Base-by-base conservation (phyloP, 2,113 vertebrate genomes). In the Pontoporia blainvillei region DNA sequence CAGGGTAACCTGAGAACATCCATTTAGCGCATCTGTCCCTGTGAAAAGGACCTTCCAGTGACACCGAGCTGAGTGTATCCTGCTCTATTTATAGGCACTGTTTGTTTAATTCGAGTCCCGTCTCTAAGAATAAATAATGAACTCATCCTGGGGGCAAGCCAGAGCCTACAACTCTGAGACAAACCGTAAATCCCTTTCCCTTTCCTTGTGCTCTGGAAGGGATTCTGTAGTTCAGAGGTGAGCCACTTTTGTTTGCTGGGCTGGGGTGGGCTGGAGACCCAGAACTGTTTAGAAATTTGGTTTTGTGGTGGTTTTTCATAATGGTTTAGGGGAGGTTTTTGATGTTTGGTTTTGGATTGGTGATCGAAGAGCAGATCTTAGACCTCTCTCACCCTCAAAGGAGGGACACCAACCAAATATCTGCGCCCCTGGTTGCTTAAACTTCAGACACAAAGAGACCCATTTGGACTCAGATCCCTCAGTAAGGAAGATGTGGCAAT, bases 91-190 rank as follows among this genome's bases (percentile, higher is more conserved):
- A 98, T 98, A 98, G 98, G 96, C 69, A 27, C 95, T 96, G 97
- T 98, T 98, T 98, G 97, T 98, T 98, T 98, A 97, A 98, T 98
- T 98, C 94, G 97, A 98, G 96, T 97, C 97, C 84, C 7, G 89
- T 94, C 96, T 98, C 98, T 97, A 97, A 98, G 98, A 98, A 98
- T 98, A 98, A 98, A 96, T 97, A 97, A 96, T 98, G 98, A 98
- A 97, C 97, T 98, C 98, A 98, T 97, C 94, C 96, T 96, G 94
- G 97, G 96, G 95, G 95, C 86, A 46, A 79, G 98, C 96, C 98
- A 97, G 97, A 95, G 90, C 73, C 92, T 86, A 81, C 95, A 97
- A 79, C 92, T 96, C 3, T 1, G 44, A 94, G 93, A 71, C 36
- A 54, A 95, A 91, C 97, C 23, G 4, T 82, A 97, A 94, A 93